Conservation (phyloP, 2,113 vertebrate genomes). For the Bothrops jararaca region DNA sequence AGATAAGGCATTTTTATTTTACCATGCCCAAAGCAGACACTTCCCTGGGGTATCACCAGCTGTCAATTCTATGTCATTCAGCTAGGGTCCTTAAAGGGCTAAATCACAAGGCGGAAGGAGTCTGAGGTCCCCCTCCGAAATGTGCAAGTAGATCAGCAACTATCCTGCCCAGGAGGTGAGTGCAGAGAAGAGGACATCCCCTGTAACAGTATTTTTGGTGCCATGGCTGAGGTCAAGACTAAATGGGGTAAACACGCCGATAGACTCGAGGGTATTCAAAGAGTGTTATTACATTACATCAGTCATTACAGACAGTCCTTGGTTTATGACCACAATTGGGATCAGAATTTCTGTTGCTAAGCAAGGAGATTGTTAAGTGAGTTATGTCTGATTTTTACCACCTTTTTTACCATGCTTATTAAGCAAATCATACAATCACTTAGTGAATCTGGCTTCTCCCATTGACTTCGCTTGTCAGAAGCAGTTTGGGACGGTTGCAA, state of each 20-base stretch:
- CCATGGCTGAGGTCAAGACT: not conserved
- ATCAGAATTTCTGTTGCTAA: no score
- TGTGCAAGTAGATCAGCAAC: not conserved
- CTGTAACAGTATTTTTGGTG: not conserved
- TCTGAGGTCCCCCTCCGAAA: not conserved
- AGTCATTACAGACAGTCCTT: not conserved
- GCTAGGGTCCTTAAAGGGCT: not conserved
- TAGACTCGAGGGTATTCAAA: not conserved
- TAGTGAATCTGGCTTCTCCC: no score
- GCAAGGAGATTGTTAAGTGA: no score
- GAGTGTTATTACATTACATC: no score
- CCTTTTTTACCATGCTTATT: no score
- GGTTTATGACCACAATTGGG: no score
- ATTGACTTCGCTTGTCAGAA: no score
- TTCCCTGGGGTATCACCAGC: not conserved
- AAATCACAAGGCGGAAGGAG: not conserved
- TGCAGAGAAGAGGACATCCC: not conserved
- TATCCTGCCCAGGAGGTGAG: not conserved
- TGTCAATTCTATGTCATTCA: not conserved
- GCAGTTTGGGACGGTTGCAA: no score
- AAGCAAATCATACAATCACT: no score
- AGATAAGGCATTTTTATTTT: not conserved
- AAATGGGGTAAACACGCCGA: not conserved
- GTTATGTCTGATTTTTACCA: no score
- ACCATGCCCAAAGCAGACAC: not conserved